Evolutionary conservation across 1,140 invertebrate species (phyloP).

Genomic region (Ostrea edulis): DNA sequence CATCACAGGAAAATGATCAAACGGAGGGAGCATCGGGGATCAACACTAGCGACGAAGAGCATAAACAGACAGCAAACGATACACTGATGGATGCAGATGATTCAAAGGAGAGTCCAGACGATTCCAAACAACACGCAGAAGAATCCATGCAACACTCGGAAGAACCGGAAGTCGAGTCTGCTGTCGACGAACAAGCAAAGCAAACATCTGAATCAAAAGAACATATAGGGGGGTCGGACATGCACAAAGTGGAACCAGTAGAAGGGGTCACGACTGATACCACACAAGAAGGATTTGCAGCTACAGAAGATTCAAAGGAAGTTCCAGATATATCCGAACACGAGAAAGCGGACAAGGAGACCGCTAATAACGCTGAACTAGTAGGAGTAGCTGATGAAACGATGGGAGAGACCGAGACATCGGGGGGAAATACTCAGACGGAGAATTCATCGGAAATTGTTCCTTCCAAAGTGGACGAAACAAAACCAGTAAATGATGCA

Average conservation of each 20-base stretch:
- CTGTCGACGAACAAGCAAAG: neutral
- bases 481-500: neutral
- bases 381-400: neutral
- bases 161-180: neutral
- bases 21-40: no score
- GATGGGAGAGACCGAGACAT: neutral
- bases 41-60: no score
- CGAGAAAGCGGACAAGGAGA: neutral
- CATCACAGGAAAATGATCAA: neutral
- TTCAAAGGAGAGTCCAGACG: no score
- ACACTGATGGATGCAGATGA: no score
- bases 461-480: neutral
- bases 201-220: neutral
- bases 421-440: neutral
- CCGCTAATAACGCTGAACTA: neutral
- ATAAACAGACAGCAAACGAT: no score
- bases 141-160: no score
- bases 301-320: neutral
- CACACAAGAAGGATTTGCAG: neutral
- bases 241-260: neutral
- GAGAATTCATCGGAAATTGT: neutral
- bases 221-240: neutral
- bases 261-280: neutral
- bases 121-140: no score
- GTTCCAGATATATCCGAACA: neutral